Evolutionary conservation across 2,113 vertebrate genomes (phyloP).

Genomic region (Cyanocitta stelleri): DNA sequence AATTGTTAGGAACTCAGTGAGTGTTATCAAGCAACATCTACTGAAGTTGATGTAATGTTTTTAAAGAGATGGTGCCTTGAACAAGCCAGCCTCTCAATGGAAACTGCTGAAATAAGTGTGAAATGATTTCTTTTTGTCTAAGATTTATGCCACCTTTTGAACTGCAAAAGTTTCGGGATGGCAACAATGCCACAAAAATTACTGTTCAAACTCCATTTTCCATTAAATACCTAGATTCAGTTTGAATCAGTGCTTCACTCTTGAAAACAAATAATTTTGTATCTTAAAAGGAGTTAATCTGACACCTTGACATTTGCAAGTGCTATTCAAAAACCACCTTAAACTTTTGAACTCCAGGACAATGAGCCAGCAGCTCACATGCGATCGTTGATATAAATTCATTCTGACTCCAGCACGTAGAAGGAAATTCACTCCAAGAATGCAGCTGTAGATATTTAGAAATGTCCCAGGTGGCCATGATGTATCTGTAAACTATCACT

Average conservation of each 20-base stretch:
- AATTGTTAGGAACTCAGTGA: conserved; percentile 12
- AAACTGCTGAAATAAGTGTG: conserved; percentile 57
- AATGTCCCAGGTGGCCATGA: background rate
- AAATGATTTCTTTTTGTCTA: background rate
- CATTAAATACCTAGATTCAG: conserved; percentile 28
- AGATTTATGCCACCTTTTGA: conserved; percentile 13
- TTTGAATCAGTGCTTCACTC: conserved; percentile 26
- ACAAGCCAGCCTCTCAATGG: background rate
- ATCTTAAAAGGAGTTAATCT: background rate
- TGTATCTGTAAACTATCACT: background rate
- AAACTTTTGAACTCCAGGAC: conserved; percentile 16
- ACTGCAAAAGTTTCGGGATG: background rate
- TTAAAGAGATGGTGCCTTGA: background rate
- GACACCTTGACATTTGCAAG: background rate
- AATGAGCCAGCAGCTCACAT: background rate
- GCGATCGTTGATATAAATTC: background rate
- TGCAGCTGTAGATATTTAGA: background rate
- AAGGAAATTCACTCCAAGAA: background rate
- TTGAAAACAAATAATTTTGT: conserved; percentile 1
- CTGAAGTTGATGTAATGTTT: background rate
- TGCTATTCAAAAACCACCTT: background rate
- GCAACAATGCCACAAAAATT: background rate
- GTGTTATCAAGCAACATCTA: background rate
- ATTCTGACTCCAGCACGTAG: background rate
- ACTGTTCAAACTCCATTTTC: conserved; percentile 30